A percentile compares a stretch with the other conserved stretches of the same genome.
Evolutionary conservation across 2,113 vertebrate genomes (phyloP).

Genomic region (Oreotrochilus melanogaster): DNA sequence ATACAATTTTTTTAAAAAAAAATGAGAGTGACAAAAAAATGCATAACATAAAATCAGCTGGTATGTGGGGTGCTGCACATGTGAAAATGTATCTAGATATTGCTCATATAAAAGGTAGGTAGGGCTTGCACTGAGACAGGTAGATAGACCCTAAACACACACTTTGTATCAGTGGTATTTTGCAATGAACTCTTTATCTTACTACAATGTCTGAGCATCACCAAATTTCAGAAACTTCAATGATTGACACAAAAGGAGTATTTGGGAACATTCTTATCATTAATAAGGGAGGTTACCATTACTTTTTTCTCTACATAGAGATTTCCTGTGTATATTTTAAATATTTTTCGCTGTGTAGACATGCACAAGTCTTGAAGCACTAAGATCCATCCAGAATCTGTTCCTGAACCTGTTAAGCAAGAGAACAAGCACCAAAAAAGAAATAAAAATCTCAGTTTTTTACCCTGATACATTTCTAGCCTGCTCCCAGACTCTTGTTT

Average conservation of each 20-base stretch:
- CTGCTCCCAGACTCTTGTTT: slow-evolving; percentile 26
- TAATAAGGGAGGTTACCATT: not conserved
- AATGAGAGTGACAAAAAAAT: not conserved
- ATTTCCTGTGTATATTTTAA: not conserved
- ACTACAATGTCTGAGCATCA: not conserved
- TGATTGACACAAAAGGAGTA: not conserved
- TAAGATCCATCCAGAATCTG: not conserved
- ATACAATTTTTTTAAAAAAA: not conserved
- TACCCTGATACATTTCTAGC: not conserved
- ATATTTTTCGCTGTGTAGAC: not conserved
- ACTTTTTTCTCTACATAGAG: not conserved
- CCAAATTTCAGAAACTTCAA: not conserved
- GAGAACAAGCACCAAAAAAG: not conserved
- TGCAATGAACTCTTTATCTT: not conserved
- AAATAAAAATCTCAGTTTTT: not conserved
- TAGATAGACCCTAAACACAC: not conserved
- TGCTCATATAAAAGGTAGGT: not conserved
- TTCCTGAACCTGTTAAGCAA: not conserved
- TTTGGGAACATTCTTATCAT: not conserved
- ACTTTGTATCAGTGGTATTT: not conserved
- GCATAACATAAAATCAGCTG: not conserved
- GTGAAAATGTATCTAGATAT: not conserved
- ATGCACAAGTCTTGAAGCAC: not conserved
- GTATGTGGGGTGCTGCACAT: not conserved
- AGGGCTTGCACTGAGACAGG: not conserved